Percentiles rank a stretch among this genome's conserved stretches.
These are phyloP conservation scores for Thumatha senex DNA, from an alignment of 2,888 invertebrate genomes.

Conservation along the genomic window DNA sequence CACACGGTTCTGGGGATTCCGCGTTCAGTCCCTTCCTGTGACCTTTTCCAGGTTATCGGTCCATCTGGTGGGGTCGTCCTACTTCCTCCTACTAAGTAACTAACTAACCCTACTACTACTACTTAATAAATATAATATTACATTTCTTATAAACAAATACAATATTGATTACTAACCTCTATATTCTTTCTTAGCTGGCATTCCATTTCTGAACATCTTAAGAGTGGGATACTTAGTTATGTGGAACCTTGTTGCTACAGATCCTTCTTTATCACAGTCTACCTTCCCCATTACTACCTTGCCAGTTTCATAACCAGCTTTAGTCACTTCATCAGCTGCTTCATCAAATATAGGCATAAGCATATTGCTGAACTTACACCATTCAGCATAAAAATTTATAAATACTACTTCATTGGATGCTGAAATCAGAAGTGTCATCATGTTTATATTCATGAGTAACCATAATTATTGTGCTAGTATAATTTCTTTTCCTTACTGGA, in stretches of 20 bases:
- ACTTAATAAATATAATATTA: too few relatives aligned
- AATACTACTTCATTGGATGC: slow-evolving; percentile 98
- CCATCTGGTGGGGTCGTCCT: too few relatives aligned
- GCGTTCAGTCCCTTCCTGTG: too few relatives aligned
- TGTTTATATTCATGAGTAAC: slow-evolving; percentile 19
- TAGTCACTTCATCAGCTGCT: slow-evolving; percentile 93
- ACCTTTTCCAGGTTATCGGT: too few relatives aligned
- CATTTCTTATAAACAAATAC: too few relatives aligned
- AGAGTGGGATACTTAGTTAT: slow-evolving; percentile 99
- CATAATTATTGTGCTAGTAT: too few relatives aligned
- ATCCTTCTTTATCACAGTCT: slow-evolving; percentile 97
- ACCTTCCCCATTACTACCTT: slow-evolving; percentile 97
- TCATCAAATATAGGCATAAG: slow-evolving; percentile 98
- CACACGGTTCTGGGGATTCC: too few relatives aligned
- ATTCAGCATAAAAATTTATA: slow-evolving; percentile 99
- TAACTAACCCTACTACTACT: too few relatives aligned
- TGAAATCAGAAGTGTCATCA: slow-evolving; percentile 78
- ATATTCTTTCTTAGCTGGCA: slow-evolving; percentile 95
- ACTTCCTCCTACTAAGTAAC: too few relatives aligned
- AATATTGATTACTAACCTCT: slow-evolving; percentile 85
- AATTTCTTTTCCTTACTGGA: too few relatives aligned
- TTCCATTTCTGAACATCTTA: slow-evolving; percentile 96
- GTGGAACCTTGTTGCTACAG: slow-evolving; percentile 94
- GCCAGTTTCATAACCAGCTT: slow-evolving; percentile 90
- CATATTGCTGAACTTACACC: slow-evolving; percentile 99